Evolutionary conservation across 2,113 vertebrate genomes (phyloP), one percentile per base, ranked within the genome.

Genomic region (Monarcha castaneiventris): DNA sequence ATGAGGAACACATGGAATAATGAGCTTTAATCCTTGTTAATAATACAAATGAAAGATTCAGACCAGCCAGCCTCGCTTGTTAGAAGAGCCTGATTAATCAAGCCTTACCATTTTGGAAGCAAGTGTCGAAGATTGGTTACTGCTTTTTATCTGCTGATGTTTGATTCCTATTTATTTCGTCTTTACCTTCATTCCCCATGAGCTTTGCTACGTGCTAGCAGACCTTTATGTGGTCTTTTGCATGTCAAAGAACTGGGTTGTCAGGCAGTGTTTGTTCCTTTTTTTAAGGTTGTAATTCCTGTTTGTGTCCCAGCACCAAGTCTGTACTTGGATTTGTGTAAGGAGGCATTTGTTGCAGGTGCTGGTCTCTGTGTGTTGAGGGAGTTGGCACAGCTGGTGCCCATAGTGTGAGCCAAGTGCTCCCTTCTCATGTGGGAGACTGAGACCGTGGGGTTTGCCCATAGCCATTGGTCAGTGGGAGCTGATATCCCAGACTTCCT

Each of bases 361-460:
- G 22, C n/a, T 37, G 37, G 37, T 37, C 37, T 37, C 2, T 0
- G 0, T 3, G 13, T 11, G 29, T 2, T 16, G 26, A n/a, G 33
- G 8, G 9, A 10, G 5, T 1, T 39, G 48, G 11, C 17, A 7
- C 16, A 32, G 2, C 7, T 16, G 9, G 18, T 41, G 32, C 39
- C 43, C 5, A 0, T 0, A 7, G 17, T 7, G 4, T 10, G 52
- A 63, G 39, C 72, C 0, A 0, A 8, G 13, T 17, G 25, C 41
- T 69, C 5, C 0, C 48, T 35, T 13, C 9, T 1, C 15, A 1
- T 0, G 0, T 8, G 43, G 25, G 23, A 26, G 32, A 6, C 21
- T 11, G 48, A 33, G 46, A 1, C 0, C 0, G 2, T 2, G 33
- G 21, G 13, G 8, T 15, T 49, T n/a, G 17, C 48, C 35, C 18